A percentile compares a stretch with the other conserved stretches of the same genome.
Evolutionary conservation across 2,113 vertebrate species (phyloP).

Genomic region (Cyprinodon brontotheroides): DNA sequence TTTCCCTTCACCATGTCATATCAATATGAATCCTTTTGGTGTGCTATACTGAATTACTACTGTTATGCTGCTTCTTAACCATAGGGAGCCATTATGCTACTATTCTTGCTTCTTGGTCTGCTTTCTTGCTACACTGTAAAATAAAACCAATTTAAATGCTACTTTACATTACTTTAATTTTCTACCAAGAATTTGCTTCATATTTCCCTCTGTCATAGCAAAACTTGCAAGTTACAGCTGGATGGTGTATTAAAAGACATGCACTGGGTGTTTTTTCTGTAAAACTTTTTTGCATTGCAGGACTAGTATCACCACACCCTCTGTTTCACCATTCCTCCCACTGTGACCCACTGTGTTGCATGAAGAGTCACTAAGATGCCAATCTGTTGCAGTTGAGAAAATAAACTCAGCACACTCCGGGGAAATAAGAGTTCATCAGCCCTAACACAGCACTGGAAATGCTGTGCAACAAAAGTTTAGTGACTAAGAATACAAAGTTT

Average conservation of each 20-base stretch:
- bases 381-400: slow-evolving; percentile 31
- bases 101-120: not conserved
- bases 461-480: slow-evolving; percentile 13
- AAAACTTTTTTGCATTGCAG: not conserved
- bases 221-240: not conserved
- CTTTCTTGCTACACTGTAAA: not conserved
- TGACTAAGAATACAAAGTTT: slow-evolving; percentile 3
- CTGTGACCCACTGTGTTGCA: slow-evolving; percentile 5
- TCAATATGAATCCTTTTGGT: not conserved
- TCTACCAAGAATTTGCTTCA: not conserved
- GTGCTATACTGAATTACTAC: not conserved
- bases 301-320: slow-evolving; percentile 1
- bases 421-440: not conserved
- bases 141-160: not conserved
- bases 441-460: not conserved
- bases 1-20: not conserved
- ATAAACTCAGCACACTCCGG: slow-evolving; percentile 11
- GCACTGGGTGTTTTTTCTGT: not conserved
- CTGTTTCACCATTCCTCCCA: not conserved
- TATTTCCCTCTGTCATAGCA: not conserved
- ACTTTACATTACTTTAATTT: not conserved
- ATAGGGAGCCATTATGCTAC: not conserved
- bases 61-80: not conserved
- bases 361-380: slow-evolving; percentile 17
- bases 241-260: not conserved